Evolutionary conservation across 2,113 vertebrate species (phyloP).

Genomic region (Ariopsis seemanni): DNA sequence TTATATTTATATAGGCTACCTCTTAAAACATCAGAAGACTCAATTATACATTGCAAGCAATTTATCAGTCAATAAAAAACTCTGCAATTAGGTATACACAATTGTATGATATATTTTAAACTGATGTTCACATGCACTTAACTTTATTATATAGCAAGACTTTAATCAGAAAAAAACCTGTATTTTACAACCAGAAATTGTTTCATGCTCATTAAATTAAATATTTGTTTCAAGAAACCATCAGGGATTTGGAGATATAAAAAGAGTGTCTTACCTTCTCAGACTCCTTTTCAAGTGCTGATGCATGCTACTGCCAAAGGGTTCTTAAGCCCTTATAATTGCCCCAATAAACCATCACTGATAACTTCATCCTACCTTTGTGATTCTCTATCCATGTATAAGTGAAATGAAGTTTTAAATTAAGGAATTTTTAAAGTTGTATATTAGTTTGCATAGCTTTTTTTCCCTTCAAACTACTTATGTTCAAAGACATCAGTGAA

Average conservation of each 20-base stretch:
- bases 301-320: background rate
- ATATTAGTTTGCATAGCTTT: background rate
- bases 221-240: background rate
- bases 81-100: background rate
- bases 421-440: background rate
- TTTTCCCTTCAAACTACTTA: background rate
- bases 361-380: slow-evolving; percentile 16
- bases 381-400: background rate
- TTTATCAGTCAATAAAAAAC: background rate
- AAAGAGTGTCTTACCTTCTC: slow-evolving; percentile 61
- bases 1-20: background rate
- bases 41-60: background rate
- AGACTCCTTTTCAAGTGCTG: slow-evolving; percentile 58
- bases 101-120: background rate
- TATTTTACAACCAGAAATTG: background rate
- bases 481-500: background rate
- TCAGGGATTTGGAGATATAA: background rate
- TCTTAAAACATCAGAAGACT: background rate
- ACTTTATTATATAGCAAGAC: background rate
- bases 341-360: slow-evolving; percentile 59
- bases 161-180: background rate
- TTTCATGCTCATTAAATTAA: background rate
- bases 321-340: slow-evolving; percentile 62
- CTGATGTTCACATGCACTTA: background rate
- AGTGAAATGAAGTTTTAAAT: background rate